Evolutionary conservation across 2,888 invertebrate genomes (phyloP).

Genomic region (Phyllotreta striolata): DNA sequence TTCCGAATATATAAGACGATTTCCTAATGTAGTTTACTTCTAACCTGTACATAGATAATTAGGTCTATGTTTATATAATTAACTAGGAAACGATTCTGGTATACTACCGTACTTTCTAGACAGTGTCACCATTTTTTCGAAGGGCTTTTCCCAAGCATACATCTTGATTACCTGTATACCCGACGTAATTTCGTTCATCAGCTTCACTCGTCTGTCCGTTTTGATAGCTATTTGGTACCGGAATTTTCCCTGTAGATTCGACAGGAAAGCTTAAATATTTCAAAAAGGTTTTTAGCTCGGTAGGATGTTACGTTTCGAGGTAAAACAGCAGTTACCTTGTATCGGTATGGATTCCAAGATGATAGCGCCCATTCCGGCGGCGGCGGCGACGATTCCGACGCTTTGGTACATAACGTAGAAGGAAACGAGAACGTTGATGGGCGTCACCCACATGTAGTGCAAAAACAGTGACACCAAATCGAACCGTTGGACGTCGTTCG

Average conservation of each 20-base stretch:
- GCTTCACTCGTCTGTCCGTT: slow-evolving; percentile 72
- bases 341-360: slow-evolving; percentile 63
- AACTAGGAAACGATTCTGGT: neutral
- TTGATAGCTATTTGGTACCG: slow-evolving; percentile 61
- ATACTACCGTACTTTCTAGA: slow-evolving; percentile 66
- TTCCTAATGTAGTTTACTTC: slow-evolving; percentile 74
- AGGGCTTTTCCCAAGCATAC: slow-evolving; percentile 81
- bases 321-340: too few relatives aligned
- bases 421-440: slow-evolving; percentile 74
- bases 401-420: slow-evolving; percentile 67
- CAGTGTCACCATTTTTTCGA: slow-evolving; percentile 68
- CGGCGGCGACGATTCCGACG: slow-evolving; percentile 64
- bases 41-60: slow-evolving; percentile 29
- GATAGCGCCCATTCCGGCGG: slow-evolving; percentile 70
- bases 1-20: slow-evolving; percentile 73
- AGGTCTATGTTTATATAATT: neutral
- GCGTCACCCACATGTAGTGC: slow-evolving; percentile 84
- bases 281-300: too few relatives aligned
- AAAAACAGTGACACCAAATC: slow-evolving; percentile 74
- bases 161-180: slow-evolving; percentile 81
- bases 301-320: too few relatives aligned
- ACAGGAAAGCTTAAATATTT: slow-evolving; percentile 61
- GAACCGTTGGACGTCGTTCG: slow-evolving; percentile 85
- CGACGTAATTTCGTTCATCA: slow-evolving; percentile 78
- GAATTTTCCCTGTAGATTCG: slow-evolving; percentile 61